A percentile compares a stretch with the other conserved stretches of the same genome.
Evolutionary conservation across 2,888 invertebrate genomes (phyloP).

Genomic region (Cataglyphis albicans): DNA sequence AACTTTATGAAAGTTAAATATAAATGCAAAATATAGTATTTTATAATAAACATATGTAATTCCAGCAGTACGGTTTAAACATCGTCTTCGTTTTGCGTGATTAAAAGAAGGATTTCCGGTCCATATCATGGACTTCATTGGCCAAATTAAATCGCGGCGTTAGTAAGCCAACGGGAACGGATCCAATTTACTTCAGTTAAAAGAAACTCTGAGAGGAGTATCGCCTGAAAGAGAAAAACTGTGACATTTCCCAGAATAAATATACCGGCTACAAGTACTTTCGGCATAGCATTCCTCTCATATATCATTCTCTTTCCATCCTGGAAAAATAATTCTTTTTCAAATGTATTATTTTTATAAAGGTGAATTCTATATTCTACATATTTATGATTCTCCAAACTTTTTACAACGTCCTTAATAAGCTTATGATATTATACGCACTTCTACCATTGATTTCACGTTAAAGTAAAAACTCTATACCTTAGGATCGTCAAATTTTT

Average conservation of each 20-base stretch:
- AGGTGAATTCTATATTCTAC: background rate
- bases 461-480: constrained; percentile 5
- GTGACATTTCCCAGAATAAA: constrained; percentile 51
- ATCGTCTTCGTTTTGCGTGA: constrained; percentile 1
- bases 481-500: constrained; percentile 18
- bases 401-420: constrained; percentile 27
- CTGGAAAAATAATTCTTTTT: background rate
- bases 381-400: constrained; percentile 8
- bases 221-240: constrained; percentile 5
- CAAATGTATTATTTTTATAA: constrained; percentile 32
- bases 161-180: constrained; percentile 29
- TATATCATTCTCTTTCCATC: background rate
- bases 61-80: constrained; percentile 4
- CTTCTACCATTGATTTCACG: constrained; percentile 13
- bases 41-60: background rate
- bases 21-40: background rate
- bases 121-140: constrained; percentile 11
- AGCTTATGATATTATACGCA: constrained; percentile 16
- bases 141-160: constrained; percentile 42
- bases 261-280: constrained; percentile 20
- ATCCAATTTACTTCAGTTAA: constrained; percentile 52
- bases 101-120: constrained; percentile 23
- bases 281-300: constrained; percentile 22
- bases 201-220: constrained; percentile 11
- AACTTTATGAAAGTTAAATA: background rate